Base-by-base conservation (phyloP, 2,888 invertebrate genomes). In the Drosophila ustulata region DNA sequence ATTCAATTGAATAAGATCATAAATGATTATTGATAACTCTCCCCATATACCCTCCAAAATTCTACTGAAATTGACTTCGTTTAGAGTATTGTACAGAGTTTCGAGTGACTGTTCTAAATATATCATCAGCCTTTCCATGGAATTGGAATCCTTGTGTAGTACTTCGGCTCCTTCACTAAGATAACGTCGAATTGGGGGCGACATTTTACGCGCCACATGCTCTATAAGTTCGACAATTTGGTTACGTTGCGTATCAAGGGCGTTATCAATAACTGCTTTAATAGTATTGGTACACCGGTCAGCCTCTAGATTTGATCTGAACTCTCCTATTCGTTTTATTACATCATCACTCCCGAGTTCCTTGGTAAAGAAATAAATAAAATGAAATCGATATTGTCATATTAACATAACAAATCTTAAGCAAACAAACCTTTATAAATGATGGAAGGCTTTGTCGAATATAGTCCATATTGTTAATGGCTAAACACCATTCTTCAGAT, bases 391-490 rank as follows among this genome's bases (percentile, higher is more conserved):
- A n/a, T 37, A n/a, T n/a, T 37, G 11, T 18, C 18, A 18, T n/a
- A 37, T 5, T 39, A 39, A 23, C 43, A 23, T 43, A 23, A 9
- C 9, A 43, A 43, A 43, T 8, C 13, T 2, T 43, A 8, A 7
- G 9, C 5, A 43, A 23, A 28, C 58, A 13, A 55, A 91, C 90
- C 82, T 91, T 95, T 0, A 97, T 96, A 88, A 99, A 96, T 0
- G 97, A 96, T 65, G 94, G 94, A 77, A 99, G 93, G 23, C 97
- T 96, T 90, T 97, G 96, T 3, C 97, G 94, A 26, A 99, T 98
- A 91, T 98, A 98, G 91, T 98, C 98, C 78, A 99, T 98, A 90
- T 99, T 99, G 93, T 99, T 99, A 72, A 99, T 97, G 4, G 98
- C 98, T 32, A 98, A 94, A 89, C 99, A 99, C 95, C 99, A 96